Base-by-base conservation (phyloP, 2,797 vertebrate genomes). In the Crenuchus spilurus region DNA sequence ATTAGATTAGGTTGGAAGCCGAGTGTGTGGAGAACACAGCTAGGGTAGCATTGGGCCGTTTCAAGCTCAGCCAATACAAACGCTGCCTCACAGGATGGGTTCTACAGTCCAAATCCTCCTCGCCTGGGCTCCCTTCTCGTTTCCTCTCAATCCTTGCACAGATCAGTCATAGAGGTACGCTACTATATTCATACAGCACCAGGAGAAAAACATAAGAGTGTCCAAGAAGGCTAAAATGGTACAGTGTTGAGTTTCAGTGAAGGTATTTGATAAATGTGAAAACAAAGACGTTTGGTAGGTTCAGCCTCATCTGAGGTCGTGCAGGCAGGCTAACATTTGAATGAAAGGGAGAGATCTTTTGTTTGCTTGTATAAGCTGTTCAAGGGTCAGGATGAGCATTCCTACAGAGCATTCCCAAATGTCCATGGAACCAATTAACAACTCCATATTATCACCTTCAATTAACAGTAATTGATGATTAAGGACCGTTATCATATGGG, bases 241-340 rank as follows among this genome's bases (percentile, higher is more conserved):
- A 69, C 30, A 57, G 82, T 72, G 49, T 75, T 79, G 52, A 42
- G 70, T 78, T 76, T 70, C 79, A 49, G 18, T 58, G 54, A 72
- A 87, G 70, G 61, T 60, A 71, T 80, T 61, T 75, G 58, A 65
- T 84, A 82, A 84, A 81, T 70, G 70, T 84, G 60, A 87, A 86
- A 87, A 86, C 75, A 87, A 81, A 85, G 83, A 72, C 70, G 77
- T 57, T 69, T 24, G 31, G 39, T 58, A 77, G 81, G 76, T 80
- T 84, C 72, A 72, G 80, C 75, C 70, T 63, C 87, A 84, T 79
- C 66, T 81, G 72, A 83, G 78, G 80, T 83, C 80, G 30, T 51
- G 70, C 64, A 8, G 79, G 71, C 83, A 85, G 74, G 76, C 86
- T 88, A 87, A 87, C 84, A 87, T 87, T 87, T 88, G 77, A 77